Conservation (phyloP, 1,140 invertebrate genomes). For the Paraescarpia echinospica region DNA sequence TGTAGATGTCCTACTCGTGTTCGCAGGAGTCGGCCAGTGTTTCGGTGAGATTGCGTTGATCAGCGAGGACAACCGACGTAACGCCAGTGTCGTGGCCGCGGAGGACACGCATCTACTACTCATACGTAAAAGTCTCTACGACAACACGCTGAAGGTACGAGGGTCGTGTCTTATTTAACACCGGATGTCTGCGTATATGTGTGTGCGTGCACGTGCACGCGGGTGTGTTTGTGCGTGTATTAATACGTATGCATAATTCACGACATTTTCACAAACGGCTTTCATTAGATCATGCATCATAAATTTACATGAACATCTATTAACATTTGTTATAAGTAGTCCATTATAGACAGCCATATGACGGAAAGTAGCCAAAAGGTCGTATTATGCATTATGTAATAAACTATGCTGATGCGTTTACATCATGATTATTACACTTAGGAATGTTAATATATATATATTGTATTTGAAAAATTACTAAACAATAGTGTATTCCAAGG, state of each 20-base stretch:
- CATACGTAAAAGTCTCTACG: slow-evolving; percentile 49
- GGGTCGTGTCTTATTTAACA: not conserved
- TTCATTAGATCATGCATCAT: no score
- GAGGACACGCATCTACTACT: slow-evolving; percentile 49
- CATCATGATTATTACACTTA: no score
- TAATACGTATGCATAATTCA: not conserved
- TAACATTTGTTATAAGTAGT: not conserved
- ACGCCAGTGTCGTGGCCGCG: slow-evolving; percentile 50
- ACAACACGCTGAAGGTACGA: slow-evolving; percentile 48
- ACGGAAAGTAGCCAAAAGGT: not conserved
- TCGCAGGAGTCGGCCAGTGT: slow-evolving; percentile 43
- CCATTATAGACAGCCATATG: not conserved
- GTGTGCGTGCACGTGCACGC: not conserved
- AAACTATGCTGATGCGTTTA: not conserved
- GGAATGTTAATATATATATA: no score
- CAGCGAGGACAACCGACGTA: slow-evolving; percentile 45
- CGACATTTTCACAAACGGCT: no score
- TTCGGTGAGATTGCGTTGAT: slow-evolving; percentile 55
- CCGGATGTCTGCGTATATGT: not conserved
- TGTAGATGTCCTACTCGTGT: not conserved
- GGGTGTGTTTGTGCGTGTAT: not conserved
- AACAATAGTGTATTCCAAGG: not conserved
- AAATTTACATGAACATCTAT: not conserved
- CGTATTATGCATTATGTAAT: not conserved
- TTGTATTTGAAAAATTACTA: not conserved